Percentiles rank a stretch among this genome's conserved stretches.
Conservation (phyloP, 2,113 vertebrate species). For the Dipodomys ordii region DNA sequence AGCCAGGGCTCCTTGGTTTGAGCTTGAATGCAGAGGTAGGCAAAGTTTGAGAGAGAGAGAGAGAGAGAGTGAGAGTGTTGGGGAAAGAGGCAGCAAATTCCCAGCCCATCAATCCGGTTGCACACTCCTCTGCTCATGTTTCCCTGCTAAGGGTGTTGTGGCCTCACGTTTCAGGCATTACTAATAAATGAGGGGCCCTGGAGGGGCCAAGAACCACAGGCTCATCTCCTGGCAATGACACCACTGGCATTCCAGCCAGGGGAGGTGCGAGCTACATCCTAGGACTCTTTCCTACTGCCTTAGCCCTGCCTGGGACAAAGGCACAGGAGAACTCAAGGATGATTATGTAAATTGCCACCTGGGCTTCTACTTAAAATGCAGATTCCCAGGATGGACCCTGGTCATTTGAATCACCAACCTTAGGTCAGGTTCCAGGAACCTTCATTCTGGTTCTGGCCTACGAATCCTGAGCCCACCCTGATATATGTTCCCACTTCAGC, state of each 20-base stretch:
- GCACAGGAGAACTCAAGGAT: not conserved
- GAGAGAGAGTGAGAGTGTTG: not conserved
- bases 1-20: not conserved
- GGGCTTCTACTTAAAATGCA: slow-evolving; percentile 2
- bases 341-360: not conserved
- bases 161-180: slow-evolving; percentile 88
- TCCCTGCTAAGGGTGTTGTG: slow-evolving; percentile 68
- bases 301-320: not conserved
- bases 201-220: slow-evolving; percentile 66
- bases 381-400: not conserved
- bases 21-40: not conserved
- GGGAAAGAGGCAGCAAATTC: slow-evolving; percentile 32
- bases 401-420: not conserved
- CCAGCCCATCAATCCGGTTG: slow-evolving; percentile 78
- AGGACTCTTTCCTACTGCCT: not conserved
- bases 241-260: not conserved
- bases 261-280: not conserved
- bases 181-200: slow-evolving; percentile 87
- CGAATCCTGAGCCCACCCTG: not conserved
- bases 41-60: not conserved
- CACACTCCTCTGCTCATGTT: slow-evolving; percentile 82
- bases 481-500: rapidly evolving
- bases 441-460: not conserved
- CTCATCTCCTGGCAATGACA: slow-evolving; percentile 55
- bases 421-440: not conserved